phyloP scores from a whole-genome alignment of 2,888 invertebrate genomes.

The Nebria brevicollis region DNA sequence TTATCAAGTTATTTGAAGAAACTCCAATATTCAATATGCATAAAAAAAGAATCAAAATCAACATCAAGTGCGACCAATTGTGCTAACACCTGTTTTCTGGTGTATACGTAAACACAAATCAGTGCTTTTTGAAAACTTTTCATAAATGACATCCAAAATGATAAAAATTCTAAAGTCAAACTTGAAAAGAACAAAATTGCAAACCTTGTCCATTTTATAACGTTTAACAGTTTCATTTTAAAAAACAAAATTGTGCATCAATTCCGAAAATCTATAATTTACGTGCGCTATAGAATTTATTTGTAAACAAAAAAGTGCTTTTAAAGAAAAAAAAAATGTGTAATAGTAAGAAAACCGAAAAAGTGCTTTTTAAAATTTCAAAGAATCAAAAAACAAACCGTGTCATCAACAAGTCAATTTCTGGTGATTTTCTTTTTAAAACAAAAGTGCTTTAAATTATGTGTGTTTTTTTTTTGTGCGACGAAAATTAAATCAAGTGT shows the following conservation, averaged over 20 bases:
- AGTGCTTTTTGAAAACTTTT: not conserved
- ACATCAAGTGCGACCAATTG: not conserved
- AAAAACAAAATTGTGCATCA: no score
- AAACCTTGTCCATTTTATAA: no score
- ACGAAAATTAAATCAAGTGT: not conserved
- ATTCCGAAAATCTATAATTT: no score
- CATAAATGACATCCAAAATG: no score
- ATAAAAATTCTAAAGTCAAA: not conserved
- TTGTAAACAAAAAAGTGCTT: no score
- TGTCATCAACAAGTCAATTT: constrained; percentile 9
- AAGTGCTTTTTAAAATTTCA: not conserved
- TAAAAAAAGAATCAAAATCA: not conserved
- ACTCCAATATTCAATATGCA: not conserved
- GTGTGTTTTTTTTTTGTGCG: constrained; percentile 32
- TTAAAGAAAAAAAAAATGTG: no score
- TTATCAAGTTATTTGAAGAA: not conserved
- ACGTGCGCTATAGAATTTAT: no score
- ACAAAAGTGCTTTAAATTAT: constrained; percentile 38
- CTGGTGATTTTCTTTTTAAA: constrained; percentile 26
- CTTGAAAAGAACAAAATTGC: not conserved
- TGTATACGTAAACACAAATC: not conserved
- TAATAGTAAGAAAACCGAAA: not conserved
- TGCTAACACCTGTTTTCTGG: not conserved
- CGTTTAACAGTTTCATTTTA: no score
- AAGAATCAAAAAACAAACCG: not conserved